A percentile compares a stretch with the other conserved stretches of the same genome.
These are phyloP conservation scores for Coenonympha arcania DNA, from an alignment of 2,888 invertebrate species.

Conservation along the genomic window DNA sequence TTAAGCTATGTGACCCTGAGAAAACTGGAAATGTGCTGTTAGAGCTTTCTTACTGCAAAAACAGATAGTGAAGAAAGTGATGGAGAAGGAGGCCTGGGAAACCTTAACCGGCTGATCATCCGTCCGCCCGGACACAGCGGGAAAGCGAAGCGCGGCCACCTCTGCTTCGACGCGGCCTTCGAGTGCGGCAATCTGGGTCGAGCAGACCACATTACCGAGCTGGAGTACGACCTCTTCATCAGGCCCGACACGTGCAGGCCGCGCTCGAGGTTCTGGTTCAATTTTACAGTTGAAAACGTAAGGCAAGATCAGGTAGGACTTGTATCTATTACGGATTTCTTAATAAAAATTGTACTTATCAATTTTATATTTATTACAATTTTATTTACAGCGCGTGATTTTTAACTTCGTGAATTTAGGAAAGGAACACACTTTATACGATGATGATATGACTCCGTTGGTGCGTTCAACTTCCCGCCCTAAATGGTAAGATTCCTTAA, in stretches of 20 bases:
- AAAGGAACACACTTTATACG: constrained; percentile 90
- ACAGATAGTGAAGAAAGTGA: constrained; percentile 93
- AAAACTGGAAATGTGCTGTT: too few relatives aligned
- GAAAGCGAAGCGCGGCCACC: constrained; percentile 95
- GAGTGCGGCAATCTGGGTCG: constrained; percentile 98
- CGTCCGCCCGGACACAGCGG: constrained; percentile 94
- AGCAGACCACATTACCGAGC: constrained; percentile 93
- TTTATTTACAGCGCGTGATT: constrained; percentile 85
- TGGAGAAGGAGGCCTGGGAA: constrained; percentile 93
- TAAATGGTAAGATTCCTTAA: constrained; percentile 90
- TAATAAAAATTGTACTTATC: too few relatives aligned
- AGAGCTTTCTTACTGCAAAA: background rate
- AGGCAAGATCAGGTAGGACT: constrained; percentile 87
- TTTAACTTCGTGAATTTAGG: constrained; percentile 98
- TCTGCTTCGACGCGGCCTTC: constrained; percentile 97
- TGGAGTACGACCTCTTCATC: constrained; percentile 96
- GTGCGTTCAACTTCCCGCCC: constrained; percentile 92
- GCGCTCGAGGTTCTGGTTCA: constrained; percentile 95
- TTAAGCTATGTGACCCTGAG: too few relatives aligned
- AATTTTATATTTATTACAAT: too few relatives aligned
- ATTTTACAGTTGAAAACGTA: constrained; percentile 97
- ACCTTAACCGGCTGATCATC: constrained; percentile 90
- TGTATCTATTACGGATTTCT: background rate
- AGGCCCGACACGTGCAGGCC: constrained; percentile 98
- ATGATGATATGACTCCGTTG: constrained; percentile 92